Conservation (phyloP, 2,113 vertebrate genomes). For the Xyliphius kryptos region DNA sequence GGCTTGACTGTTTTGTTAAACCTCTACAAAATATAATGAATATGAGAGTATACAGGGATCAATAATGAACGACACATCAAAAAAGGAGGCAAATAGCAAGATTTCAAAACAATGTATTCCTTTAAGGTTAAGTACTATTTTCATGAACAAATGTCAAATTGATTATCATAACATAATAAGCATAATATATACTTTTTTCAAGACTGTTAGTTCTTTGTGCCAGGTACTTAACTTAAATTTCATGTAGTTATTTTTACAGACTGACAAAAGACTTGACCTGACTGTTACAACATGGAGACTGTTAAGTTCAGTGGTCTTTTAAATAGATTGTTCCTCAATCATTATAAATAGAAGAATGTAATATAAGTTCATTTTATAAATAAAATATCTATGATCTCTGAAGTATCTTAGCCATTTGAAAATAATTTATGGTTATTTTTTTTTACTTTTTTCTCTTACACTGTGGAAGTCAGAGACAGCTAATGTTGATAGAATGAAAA, state of each 20-base stretch:
- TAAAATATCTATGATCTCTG: not conserved
- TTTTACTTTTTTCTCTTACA: constrained; percentile 13
- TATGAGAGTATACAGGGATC: not conserved
- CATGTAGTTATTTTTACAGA: constrained; percentile 27
- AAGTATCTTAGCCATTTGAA: constrained; percentile 21
- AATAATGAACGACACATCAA: too few relatives aligned
- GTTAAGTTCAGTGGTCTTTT: constrained; percentile 43
- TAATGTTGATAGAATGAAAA: constrained; percentile 17
- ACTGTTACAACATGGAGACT: constrained; percentile 63
- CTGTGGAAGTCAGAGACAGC: constrained; percentile 17
- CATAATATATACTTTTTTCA: constrained; percentile 56
- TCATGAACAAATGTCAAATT: too few relatives aligned
- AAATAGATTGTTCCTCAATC: not conserved
- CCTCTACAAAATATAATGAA: not conserved
- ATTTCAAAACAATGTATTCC: too few relatives aligned
- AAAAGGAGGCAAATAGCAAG: too few relatives aligned
- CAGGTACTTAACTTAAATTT: constrained; percentile 30
- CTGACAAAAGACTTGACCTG: constrained; percentile 43
- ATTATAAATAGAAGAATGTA: not conserved
- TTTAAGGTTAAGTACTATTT: too few relatives aligned
- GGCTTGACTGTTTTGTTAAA: constrained; percentile 33
- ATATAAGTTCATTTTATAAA: not conserved
- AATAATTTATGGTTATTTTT: not conserved
- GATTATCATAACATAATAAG: constrained; percentile 7
- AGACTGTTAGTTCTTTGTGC: constrained; percentile 62